Conservation (phyloP, 2,888 invertebrate genomes). For the Blomia tropicalis region DNA sequence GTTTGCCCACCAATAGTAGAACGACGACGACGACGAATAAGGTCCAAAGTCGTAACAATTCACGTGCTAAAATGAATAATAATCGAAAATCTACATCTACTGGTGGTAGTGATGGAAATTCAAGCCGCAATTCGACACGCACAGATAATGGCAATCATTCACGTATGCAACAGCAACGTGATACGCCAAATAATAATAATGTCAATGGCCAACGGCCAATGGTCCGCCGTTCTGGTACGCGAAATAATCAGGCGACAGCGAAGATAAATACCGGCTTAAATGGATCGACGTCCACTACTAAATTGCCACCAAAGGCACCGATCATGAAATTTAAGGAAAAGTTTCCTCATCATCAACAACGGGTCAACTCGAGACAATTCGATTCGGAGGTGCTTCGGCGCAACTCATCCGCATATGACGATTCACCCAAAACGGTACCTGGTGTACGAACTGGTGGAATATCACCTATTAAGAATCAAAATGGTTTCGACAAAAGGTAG, state of each 20-base stretch:
- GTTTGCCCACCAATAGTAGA: not conserved
- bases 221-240: not conserved
- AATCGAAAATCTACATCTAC: not conserved
- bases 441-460: slow-evolving; percentile 28
- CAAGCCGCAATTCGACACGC: slow-evolving; percentile 2
- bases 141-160: not conserved
- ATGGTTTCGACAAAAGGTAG: not conserved
- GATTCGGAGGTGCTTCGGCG: not conserved
- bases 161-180: not conserved
- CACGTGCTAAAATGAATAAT: not conserved
- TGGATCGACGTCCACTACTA: not conserved
- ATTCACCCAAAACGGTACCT: slow-evolving; percentile 28
- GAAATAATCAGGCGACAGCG: not conserved
- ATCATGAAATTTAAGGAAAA: slow-evolving; percentile 30
- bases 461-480: slow-evolving; percentile 22
- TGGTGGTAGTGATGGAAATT: not conserved
- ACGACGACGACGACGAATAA: not conserved
- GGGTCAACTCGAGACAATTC: not conserved
- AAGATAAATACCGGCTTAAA: not conserved
- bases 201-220: not conserved
- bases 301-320: slow-evolving; percentile 4
- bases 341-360: slow-evolving; percentile 27
- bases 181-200: not conserved
- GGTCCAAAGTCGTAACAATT: not conserved
- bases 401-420: slow-evolving; percentile 10